phyloP scores from a whole-genome alignment of 2,797 vertebrate species.

The Pangasius mekongensis region DNA sequence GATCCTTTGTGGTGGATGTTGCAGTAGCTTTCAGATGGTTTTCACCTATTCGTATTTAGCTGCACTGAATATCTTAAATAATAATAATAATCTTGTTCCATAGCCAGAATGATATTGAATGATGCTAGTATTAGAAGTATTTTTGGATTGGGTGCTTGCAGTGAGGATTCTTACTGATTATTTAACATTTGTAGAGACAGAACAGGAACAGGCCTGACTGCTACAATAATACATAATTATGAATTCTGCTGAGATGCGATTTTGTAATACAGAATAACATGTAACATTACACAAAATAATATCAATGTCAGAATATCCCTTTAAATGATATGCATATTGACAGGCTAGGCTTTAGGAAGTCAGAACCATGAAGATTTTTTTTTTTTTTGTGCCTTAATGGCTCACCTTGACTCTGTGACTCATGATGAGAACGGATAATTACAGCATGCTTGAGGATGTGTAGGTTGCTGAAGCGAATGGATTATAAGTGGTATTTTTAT shows the following conservation, averaged over 20 bases:
- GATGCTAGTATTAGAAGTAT: too few species aligned
- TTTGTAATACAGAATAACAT: not conserved
- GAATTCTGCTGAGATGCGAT: not conserved
- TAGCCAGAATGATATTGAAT: not conserved
- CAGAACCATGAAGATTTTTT: not conserved
- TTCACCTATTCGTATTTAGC: not conserved
- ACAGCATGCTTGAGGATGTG: not conserved
- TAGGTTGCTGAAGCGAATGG: not conserved
- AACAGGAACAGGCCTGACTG: not conserved
- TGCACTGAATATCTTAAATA: not conserved
- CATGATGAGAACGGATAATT: slow-evolving; percentile 2
- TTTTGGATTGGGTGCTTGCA: not conserved
- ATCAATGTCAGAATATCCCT: not conserved
- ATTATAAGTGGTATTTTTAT: not conserved
- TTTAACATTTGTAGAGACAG: not conserved
- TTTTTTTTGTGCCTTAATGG: not conserved
- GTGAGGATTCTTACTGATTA: not conserved
- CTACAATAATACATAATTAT: not conserved
- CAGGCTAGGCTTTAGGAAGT: not conserved
- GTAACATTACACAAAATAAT: not conserved
- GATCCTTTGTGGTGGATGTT: not conserved
- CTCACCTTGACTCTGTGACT: slow-evolving; percentile 1
- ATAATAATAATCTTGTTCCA: not conserved
- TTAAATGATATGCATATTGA: not conserved
- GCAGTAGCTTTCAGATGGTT: not conserved